phyloP scores from a whole-genome alignment of 2,113 vertebrate species.

The Todiramphus saurophagus region DNA sequence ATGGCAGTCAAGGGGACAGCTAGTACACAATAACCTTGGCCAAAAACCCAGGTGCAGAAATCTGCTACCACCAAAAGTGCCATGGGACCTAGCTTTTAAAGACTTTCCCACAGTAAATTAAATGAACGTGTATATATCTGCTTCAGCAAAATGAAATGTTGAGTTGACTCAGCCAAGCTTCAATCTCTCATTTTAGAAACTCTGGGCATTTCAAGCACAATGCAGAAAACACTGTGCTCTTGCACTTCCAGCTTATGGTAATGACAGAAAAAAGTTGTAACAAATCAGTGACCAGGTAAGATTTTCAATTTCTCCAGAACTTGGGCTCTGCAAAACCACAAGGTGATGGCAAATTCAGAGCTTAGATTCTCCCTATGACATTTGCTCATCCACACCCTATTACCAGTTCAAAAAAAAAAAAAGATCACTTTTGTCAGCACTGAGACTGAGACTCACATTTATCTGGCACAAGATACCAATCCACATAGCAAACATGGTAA shows the following conservation, averaged over 20 bases:
- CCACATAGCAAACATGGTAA: not conserved
- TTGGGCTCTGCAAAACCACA: not conserved
- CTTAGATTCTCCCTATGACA: not conserved
- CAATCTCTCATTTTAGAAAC: not conserved
- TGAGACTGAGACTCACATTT: not conserved
- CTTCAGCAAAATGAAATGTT: constrained; percentile 56
- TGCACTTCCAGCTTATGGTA: not conserved
- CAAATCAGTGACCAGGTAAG: not conserved
- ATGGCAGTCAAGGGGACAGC: constrained; percentile 41
- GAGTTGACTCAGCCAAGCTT: constrained; percentile 40
- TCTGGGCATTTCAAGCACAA: not conserved
- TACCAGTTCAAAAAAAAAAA: not conserved
- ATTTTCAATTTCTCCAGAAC: not conserved
- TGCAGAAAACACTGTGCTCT: not conserved
- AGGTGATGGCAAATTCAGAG: not conserved
- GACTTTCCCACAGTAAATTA: constrained; percentile 60
- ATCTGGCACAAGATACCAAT: not conserved
- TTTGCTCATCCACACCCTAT: not conserved
- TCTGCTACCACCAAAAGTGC: constrained; percentile 34
- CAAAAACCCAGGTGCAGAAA: constrained; percentile 62
- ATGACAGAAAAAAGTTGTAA: not conserved
- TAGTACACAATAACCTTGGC: constrained; percentile 38
- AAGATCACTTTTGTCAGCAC: not conserved
- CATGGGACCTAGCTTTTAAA: constrained; percentile 50
- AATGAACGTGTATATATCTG: constrained; percentile 44